Evolutionary conservation across 1,140 invertebrate genomes (phyloP), one percentile per base, ranked within the genome.

Genomic region (Heliconius congener): DNA sequence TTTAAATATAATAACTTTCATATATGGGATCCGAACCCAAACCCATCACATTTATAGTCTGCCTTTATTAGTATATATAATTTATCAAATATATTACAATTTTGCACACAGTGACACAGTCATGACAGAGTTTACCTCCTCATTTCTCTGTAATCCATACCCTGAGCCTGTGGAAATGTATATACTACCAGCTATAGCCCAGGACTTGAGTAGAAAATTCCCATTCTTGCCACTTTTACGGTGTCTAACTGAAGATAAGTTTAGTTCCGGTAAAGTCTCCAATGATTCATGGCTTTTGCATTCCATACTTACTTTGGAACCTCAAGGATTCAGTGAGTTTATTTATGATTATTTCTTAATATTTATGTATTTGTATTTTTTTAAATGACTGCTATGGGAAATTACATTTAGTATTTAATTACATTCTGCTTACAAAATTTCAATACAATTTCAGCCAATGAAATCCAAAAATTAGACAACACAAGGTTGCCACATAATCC

Each of bases 291-390:
- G 93, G 94, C 84, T 95, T 52, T 79, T 95, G 71, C 94, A 95
- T 92, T 96, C 96, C 30, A 91, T 97, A 8, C 88, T 98, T 30
- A 93, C 95, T 5, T 87, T 98, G 37, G 97, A 97, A 91, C 96
- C 96, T 4, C 86, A 90, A 60, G 94, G 96, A 84, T 96, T 96
- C 88, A 95, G 96, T 96, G 89, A 95, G 95, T 92, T 18, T 18
- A 71, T 74, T 77, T 52, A 52, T 52, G 16, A 52, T 52, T 77
- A 52, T 72, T 78, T 78, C 71, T 73, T 57, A 23, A n/a, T 55
- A 55, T n/a, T 46, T 16, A 46, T 46, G 42, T 46, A 16, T n/a
- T n/a, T n/a, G n/a, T 46, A 4, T 16, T 46, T 46, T 46, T 46
- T 16, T 3, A 46, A 46, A 46, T 23, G 23, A 23, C 23, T 23